These are phyloP conservation scores for Fulmarus glacialis DNA, from an alignment of 2,113 vertebrate genomes.

Conservation along the genomic window DNA sequence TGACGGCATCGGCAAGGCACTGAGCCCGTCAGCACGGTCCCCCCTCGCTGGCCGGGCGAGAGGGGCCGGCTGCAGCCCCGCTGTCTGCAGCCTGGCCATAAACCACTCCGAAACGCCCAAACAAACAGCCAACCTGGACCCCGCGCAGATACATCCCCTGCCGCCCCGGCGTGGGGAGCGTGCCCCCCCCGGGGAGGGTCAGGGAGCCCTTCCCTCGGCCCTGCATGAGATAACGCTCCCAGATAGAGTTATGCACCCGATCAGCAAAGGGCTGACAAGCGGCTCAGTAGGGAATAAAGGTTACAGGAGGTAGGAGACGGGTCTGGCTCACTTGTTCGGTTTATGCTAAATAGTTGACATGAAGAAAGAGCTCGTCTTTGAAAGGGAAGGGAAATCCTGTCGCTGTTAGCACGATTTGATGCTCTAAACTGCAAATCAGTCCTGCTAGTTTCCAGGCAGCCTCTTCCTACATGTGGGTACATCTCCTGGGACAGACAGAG, in stretches of 20 bases:
- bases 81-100: background rate
- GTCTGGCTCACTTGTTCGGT: fast-evolving
- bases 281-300: background rate
- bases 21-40: fast-evolving
- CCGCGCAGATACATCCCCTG: background rate
- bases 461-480: background rate
- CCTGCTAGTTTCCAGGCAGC: background rate
- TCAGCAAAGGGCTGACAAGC: background rate
- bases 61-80: background rate
- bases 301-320: background rate
- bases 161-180: background rate
- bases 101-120: background rate
- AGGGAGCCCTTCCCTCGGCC: background rate
- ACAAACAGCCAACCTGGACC: background rate
- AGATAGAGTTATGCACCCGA: fast-evolving
- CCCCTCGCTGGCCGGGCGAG: background rate
- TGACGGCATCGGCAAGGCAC: background rate
- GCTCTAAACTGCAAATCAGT: background rate
- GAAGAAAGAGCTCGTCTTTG: background rate
- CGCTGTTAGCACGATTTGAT: fast-evolving
- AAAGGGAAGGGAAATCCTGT: background rate
- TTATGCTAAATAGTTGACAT: fast-evolving
- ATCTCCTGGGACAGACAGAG: background rate
- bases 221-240: background rate
- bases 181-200: background rate